Percentiles rank a stretch among this genome's conserved stretches.
These are phyloP conservation scores for Canis aureus DNA, from an alignment of 2,113 vertebrate species.

Conservation along the genomic window DNA sequence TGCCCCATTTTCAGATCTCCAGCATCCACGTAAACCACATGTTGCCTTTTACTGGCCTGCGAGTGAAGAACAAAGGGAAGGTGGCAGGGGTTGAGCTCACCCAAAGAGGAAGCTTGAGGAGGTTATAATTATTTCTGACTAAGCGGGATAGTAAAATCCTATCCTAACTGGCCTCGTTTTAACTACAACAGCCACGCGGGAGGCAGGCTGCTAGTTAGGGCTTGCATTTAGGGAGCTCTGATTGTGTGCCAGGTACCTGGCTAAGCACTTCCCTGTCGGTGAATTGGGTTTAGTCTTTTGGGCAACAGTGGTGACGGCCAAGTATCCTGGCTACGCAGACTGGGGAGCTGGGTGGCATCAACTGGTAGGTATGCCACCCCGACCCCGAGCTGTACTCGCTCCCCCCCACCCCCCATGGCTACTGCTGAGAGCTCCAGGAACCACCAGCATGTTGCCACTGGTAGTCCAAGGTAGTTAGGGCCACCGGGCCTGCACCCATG, in stretches of 20 bases:
- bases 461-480: not conserved
- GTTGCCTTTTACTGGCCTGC: not conserved
- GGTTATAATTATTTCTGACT: conserved; percentile 61
- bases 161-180: not conserved
- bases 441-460: fast-evolving
- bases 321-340: not conserved
- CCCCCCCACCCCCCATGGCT: no score
- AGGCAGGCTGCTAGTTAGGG: not conserved
- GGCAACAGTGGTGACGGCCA: not conserved
- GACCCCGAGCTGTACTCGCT: not conserved
- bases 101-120: not conserved
- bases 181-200: not conserved
- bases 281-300: not conserved
- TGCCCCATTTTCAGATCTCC: not conserved
- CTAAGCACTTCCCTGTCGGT: not conserved
- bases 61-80: not conserved
- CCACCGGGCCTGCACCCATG: fast-evolving
- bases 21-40: not conserved
- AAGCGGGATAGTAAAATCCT: not conserved
- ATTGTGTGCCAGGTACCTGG: not conserved
- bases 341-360: not conserved
- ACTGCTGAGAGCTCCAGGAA: not conserved
- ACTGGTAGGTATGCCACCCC: not conserved
- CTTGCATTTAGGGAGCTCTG: not conserved
- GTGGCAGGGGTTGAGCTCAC: not conserved